phyloP scores from a whole-genome alignment of 2,888 invertebrate species.

The Aporophyla nigra region DNA sequence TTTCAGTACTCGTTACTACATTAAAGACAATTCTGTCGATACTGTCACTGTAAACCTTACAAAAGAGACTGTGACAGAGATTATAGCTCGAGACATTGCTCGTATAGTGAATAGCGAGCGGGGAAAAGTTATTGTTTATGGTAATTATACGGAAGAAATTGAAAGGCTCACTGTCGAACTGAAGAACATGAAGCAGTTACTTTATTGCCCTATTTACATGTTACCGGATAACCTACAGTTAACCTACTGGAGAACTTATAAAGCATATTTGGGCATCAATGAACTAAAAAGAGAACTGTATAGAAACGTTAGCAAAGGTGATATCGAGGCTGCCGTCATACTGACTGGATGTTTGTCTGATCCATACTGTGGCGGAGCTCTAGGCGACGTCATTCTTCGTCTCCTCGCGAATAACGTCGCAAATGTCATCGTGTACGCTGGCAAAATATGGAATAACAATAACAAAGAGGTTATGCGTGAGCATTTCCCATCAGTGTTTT shows the following conservation, averaged over 20 bases:
- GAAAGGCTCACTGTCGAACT: background rate
- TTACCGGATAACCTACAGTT: conserved; percentile 22
- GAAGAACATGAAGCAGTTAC: conserved; percentile 19
- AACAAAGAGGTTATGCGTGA: conserved; percentile 13
- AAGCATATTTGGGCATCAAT: conserved; percentile 15
- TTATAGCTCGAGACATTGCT: conserved; percentile 19
- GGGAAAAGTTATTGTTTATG: conserved; percentile 40
- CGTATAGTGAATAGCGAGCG: conserved; percentile 35
- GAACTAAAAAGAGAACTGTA: conserved; percentile 31
- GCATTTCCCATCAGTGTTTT: conserved; percentile 35
- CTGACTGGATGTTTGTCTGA: conserved; percentile 30
- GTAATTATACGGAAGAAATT: rapidly evolving
- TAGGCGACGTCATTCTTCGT: conserved; percentile 20
- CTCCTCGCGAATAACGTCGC: conserved; percentile 18
- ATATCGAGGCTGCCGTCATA: conserved; percentile 34
- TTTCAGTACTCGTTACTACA: background rate
- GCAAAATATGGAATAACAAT: conserved; percentile 32
- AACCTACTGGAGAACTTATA: conserved; percentile 8
- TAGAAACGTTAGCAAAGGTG: background rate
- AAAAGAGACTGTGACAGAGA: rapidly evolving
- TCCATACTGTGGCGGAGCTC: conserved; percentile 5
- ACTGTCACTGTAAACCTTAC: conserved; percentile 14
- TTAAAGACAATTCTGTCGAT: conserved; percentile 40
- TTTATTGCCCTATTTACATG: conserved; percentile 39
- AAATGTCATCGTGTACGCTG: conserved; percentile 13